Evolutionary conservation across 1,140 invertebrate species (phyloP), one percentile per base, ranked within the genome.

Genomic region (Aphaenogaster floridana): DNA sequence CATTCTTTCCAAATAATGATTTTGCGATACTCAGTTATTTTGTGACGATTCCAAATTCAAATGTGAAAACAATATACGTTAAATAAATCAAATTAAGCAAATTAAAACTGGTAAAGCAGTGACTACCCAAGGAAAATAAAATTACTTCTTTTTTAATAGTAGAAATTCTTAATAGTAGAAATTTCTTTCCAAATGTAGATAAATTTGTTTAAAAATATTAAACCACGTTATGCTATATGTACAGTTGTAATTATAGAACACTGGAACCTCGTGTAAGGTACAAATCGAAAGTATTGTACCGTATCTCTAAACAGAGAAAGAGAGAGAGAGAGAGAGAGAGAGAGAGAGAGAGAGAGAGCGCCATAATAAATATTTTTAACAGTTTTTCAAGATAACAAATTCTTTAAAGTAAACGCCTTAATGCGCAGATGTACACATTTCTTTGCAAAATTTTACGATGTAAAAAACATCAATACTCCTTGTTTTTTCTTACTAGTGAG

Each of bases 301-400:
- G 8, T 39, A 68, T 45, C 13, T 69, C 13, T 69, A 50, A 48
- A n/a, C n/a, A 69, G 15, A 21, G n/a, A n/a, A n/a, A 15, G 45
- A 34, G 15, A 17, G 34, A 39, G 63, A 64, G 63, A 39, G 63
- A 64, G 7, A 68, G 39, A 68, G n/a, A 68, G 39, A 42, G 39
- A 42, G 39, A 36, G 3, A 28, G 11, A n/a, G 42, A 28, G 2
- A 28, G 13, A 21, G 36, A 15, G 21, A 15, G n/a, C 2, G 11
- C 17, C 21, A 15, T n/a, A 5, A 59, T 48, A 71, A 59, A 68
- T 21, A 59, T 79, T 66, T 48, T 17, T 1, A 5, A 45, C 0
- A 15, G n/a, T 36, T 61, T 48, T 69, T n/a, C 39, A 13, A 59
- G 28, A 74, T 83, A 50, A 61, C 5, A 45, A 48, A 42, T 61